Percentiles rank a stretch among this genome's conserved stretches.
phyloP scores from a whole-genome alignment of 2,797 vertebrate genomes.

The Pseudochirops cupreus region DNA sequence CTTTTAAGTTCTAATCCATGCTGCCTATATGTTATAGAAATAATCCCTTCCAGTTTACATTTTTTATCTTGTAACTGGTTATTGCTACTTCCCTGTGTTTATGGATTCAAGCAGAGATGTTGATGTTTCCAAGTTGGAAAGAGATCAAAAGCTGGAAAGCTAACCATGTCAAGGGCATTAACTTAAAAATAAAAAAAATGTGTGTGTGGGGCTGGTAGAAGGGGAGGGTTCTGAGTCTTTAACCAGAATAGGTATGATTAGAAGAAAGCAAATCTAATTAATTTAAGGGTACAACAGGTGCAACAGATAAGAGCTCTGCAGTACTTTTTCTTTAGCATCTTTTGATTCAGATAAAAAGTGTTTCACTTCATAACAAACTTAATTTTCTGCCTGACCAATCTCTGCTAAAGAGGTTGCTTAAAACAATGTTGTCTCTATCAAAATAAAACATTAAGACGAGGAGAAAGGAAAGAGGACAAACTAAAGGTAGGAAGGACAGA shows the following conservation, averaged over 20 bases:
- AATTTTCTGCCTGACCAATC: not conserved
- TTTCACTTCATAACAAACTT: not conserved
- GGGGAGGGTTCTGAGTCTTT: not conserved
- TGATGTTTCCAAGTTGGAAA: not conserved
- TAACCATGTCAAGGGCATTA: not conserved
- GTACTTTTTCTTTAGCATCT: not conserved
- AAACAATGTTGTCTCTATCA: not conserved
- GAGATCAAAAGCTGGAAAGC: not conserved
- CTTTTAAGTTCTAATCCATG: not conserved
- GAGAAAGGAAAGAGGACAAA: not conserved
- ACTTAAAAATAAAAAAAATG: not conserved
- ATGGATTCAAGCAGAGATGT: not conserved
- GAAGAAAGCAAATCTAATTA: not conserved
- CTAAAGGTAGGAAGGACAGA: not conserved
- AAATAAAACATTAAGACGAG: not conserved
- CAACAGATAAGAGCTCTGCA: not conserved
- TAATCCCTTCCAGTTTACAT: not conserved
- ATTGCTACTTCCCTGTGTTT: not conserved
- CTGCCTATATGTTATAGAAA: not conserved
- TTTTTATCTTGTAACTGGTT: not conserved
- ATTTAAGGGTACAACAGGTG: not conserved
- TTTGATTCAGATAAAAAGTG: not conserved
- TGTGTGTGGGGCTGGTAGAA: no score
- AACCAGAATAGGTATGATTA: not conserved
- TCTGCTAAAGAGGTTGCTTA: not conserved